Percentiles rank a stretch among this genome's conserved stretches.
Evolutionary conservation across 2,113 vertebrate genomes (phyloP).

Genomic region (Rhinolophus sinicus): DNA sequence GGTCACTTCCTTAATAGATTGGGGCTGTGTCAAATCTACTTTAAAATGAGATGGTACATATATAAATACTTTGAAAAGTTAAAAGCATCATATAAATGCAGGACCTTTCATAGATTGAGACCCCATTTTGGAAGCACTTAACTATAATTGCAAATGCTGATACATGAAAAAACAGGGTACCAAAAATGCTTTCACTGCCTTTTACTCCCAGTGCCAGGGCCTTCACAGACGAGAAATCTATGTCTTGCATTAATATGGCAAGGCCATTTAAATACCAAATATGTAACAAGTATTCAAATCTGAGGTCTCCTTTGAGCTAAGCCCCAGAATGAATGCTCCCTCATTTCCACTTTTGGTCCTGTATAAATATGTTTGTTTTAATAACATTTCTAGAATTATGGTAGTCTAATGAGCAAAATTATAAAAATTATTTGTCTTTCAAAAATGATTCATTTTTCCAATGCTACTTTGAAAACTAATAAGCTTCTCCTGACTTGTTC

Average conservation of each 20-base stretch:
- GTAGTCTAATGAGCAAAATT: background rate
- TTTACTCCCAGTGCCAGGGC: background rate
- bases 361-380: background rate
- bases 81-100: slow-evolving; percentile 74
- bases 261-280: slow-evolving; percentile 12
- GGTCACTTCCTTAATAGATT: slow-evolving; percentile 74
- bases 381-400: background rate
- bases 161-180: slow-evolving; percentile 58
- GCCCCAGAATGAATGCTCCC: background rate
- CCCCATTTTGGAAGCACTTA: slow-evolving; percentile 74
- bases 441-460: background rate
- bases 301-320: background rate
- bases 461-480: slow-evolving; percentile 5
- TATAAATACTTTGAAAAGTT: slow-evolving; percentile 75
- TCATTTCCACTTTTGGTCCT: background rate
- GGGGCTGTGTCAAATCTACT: slow-evolving; percentile 62
- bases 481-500: background rate
- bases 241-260: background rate
- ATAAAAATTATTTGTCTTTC: slow-evolving; percentile 7
- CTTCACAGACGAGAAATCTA: slow-evolving; percentile 1
- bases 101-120: slow-evolving; percentile 43
- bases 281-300: background rate
- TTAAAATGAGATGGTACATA: slow-evolving; percentile 75
- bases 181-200: slow-evolving; percentile 55
- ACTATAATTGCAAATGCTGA: slow-evolving; percentile 69